These are phyloP conservation scores for Drosophila baimaii DNA, from an alignment of 1,140 invertebrate species.

Conservation along the genomic window DNA sequence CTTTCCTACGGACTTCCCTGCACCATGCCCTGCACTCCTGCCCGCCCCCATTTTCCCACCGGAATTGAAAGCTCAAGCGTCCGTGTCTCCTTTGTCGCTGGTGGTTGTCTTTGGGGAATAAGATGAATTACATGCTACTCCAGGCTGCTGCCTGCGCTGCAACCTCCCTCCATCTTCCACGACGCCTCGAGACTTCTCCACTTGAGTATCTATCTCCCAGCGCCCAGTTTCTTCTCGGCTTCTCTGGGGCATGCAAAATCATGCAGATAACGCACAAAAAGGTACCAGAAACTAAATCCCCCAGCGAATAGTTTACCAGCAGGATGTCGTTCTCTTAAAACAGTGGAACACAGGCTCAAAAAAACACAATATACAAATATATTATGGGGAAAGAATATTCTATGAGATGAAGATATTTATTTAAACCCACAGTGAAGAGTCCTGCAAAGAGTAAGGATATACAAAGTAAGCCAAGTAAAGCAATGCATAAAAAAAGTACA, in stretches of 20 bases:
- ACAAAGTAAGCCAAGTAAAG: background rate
- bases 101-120: conserved; percentile 75
- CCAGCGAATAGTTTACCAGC: conserved; percentile 72
- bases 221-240: conserved; percentile 12
- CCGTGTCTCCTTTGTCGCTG: conserved; percentile 48
- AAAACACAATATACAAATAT: background rate
- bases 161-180: background rate
- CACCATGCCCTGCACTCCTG: background rate
- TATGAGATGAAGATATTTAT: too few relatives aligned
- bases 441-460: background rate
- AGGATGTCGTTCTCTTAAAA: conserved; percentile 27
- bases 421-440: background rate
- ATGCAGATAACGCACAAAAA: conserved; percentile 72
- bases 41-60: conserved; percentile 35
- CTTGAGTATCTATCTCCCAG: conserved; percentile 15
- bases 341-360: conserved; percentile 19
- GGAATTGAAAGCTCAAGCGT: conserved; percentile 61
- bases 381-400: too few relatives aligned
- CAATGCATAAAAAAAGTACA: background rate
- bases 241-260: conserved; percentile 52
- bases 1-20: conserved; percentile 9
- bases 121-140: conserved; percentile 81
- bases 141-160: conserved; percentile 25
- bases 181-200: background rate
- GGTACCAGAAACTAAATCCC: conserved; percentile 77